phyloP scores from a whole-genome alignment of 1,140 invertebrate species.

The Drosophila murphyi region DNA sequence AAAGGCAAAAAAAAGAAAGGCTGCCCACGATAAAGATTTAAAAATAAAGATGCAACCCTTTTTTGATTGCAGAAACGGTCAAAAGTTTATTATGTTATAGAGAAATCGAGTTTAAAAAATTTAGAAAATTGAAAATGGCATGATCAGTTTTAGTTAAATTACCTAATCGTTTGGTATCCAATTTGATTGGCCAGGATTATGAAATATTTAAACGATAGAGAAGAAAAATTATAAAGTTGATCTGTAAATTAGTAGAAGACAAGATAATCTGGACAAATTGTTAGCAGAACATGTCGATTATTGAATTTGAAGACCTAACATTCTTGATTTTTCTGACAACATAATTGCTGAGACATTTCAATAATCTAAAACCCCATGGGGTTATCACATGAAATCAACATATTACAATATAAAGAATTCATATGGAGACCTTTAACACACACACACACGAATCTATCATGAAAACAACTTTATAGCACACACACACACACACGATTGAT shows the following conservation, averaged over 20 bases:
- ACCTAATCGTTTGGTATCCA: background rate
- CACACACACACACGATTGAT: conserved; percentile 59
- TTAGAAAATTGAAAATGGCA: no score
- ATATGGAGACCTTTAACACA: conserved; percentile 53
- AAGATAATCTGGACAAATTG: conserved; percentile 27
- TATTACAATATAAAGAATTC: conserved; percentile 57
- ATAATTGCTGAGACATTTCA: conserved; percentile 65
- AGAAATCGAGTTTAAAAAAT: no score
- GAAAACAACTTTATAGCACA: conserved; percentile 42
- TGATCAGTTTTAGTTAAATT: no score
- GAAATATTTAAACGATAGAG: no score
- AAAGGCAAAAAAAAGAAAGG: background rate
- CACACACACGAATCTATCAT: conserved; percentile 41
- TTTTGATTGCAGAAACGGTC: background rate
- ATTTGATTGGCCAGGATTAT: background rate
- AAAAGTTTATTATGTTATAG: background rate
- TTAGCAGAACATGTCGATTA: conserved; percentile 1
- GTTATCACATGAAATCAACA: conserved; percentile 69
- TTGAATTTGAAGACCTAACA: background rate
- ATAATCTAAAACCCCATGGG: conserved; percentile 53
- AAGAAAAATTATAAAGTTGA: background rate
- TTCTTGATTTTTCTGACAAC: conserved; percentile 47
- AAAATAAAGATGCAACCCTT: background rate
- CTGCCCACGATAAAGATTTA: background rate
- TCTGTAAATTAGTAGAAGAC: conserved; percentile 19